A percentile compares a stretch with the other conserved stretches of the same genome.
These are phyloP conservation scores for Laodelphax striatellus DNA, from an alignment of 1,140 invertebrate genomes.

Conservation along the genomic window DNA sequence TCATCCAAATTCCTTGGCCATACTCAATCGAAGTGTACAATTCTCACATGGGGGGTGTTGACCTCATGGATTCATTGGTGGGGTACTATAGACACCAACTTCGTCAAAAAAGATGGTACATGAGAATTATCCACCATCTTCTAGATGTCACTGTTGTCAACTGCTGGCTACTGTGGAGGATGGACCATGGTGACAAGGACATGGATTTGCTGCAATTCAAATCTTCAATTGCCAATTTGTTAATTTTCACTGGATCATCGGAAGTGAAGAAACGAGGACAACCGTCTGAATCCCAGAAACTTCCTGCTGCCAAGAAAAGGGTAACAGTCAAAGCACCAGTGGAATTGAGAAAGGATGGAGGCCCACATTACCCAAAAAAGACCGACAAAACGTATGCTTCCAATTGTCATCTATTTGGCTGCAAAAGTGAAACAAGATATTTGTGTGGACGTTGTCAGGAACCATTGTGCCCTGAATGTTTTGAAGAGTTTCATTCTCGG, in stretches of 20 bases:
- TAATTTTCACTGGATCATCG: background rate
- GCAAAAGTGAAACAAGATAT: slow-evolving; percentile 11
- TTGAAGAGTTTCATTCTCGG: background rate
- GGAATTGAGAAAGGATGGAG: slow-evolving; percentile 6
- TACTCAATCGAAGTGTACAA: slow-evolving; percentile 11
- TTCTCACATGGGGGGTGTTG: slow-evolving; percentile 22
- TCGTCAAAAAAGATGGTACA: slow-evolving; percentile 21
- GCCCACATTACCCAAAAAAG: slow-evolving; percentile 9
- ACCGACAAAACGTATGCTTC: background rate
- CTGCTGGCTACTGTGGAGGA: slow-evolving; percentile 21
- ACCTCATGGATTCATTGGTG: slow-evolving; percentile 23
- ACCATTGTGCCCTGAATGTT: slow-evolving; percentile 16
- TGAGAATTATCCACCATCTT: slow-evolving; percentile 22
- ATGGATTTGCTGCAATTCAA: slow-evolving; percentile 10
- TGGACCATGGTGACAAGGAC: background rate
- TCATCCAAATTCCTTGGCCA: slow-evolving; percentile 20
- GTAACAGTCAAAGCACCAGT: background rate
- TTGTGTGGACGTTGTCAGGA: slow-evolving; percentile 13
- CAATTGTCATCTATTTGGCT: slow-evolving; percentile 7
- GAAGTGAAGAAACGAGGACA: background rate
- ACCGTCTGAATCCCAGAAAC: background rate
- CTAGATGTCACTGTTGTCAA: slow-evolving; percentile 23
- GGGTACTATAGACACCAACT: slow-evolving; percentile 19
- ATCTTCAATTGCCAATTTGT: slow-evolving; percentile 5
- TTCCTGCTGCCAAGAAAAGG: background rate